Evolutionary conservation across 2,797 vertebrate genomes (phyloP).

Genomic region (Phaenicophaeus curvirostris): DNA sequence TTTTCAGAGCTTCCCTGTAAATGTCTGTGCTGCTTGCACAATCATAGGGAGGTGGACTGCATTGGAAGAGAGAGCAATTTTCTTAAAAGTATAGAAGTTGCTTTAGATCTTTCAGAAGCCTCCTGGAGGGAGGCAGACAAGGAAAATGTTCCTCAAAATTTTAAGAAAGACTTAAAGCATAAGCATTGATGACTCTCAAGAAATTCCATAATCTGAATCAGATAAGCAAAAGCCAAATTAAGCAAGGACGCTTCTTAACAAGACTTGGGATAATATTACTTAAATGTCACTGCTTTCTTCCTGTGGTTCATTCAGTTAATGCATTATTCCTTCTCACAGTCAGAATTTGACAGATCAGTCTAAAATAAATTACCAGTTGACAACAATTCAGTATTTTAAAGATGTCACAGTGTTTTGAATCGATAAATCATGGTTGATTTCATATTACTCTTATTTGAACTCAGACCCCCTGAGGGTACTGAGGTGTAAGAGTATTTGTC

Average conservation of each 20-base stretch:
- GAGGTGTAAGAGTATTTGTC: constrained; percentile 43
- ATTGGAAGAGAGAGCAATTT: background rate
- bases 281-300: constrained; percentile 15
- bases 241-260: background rate
- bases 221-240: background rate
- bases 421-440: background rate
- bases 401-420: background rate
- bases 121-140: background rate
- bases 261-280: background rate
- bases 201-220: background rate
- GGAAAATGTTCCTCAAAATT: background rate
- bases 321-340: background rate
- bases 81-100: background rate
- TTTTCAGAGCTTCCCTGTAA: background rate
- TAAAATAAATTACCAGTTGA: background rate
- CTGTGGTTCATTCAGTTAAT: background rate
- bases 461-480: background rate
- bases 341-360: constrained; percentile 13
- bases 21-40: background rate
- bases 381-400: constrained; percentile 5
- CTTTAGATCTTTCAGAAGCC: background rate
- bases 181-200: background rate
- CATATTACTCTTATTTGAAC: constrained; percentile 17
- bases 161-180: background rate
- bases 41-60: background rate